These are phyloP conservation scores for Festucalex cinctus DNA, from an alignment of 2,113 vertebrate species.

Conservation along the genomic window DNA sequence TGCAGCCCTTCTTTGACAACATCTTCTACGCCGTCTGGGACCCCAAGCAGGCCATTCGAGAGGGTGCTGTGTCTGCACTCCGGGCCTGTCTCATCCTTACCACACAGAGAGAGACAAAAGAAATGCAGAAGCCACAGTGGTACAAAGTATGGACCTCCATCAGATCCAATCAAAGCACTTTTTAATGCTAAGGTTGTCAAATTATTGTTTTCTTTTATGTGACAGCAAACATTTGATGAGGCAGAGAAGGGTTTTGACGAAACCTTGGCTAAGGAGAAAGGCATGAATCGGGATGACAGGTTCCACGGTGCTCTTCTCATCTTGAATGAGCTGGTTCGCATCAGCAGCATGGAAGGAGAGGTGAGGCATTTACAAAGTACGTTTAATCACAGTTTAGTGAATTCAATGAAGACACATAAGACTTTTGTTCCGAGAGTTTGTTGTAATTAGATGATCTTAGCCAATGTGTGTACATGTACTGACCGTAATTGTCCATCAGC, in stretches of 20 bases:
- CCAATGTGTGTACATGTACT: background rate
- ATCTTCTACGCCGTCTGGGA: constrained; percentile 98
- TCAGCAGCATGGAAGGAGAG: constrained; percentile 99
- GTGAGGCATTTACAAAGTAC: constrained; percentile 65
- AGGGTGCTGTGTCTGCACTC: constrained; percentile 94
- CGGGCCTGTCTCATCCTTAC: constrained; percentile 94
- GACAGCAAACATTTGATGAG: constrained; percentile 94
- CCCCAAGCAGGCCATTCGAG: constrained; percentile 95
- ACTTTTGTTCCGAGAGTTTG: background rate
- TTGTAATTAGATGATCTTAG: background rate
- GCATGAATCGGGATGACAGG: constrained; percentile 95
- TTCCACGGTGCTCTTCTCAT: constrained; percentile 94
- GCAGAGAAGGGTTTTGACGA: constrained; percentile 97
- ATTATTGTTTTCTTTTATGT: background rate
- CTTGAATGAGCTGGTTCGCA: constrained; percentile 94
- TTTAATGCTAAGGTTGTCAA: background rate
- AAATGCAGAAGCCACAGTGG: constrained; percentile 99
- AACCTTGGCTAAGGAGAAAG: constrained; percentile 94
- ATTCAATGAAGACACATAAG: background rate
- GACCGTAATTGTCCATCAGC: constrained; percentile 63
- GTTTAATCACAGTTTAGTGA: background rate
- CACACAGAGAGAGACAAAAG: constrained; percentile 95
- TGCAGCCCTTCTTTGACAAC: constrained; percentile 97
- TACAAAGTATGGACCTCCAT: constrained; percentile 81
- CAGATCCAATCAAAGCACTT: background rate